Percentiles rank a stretch among this genome's conserved stretches.
These are phyloP conservation scores for Latheticus oryzae DNA, from an alignment of 2,888 invertebrate genomes.

Conservation along the genomic window DNA sequence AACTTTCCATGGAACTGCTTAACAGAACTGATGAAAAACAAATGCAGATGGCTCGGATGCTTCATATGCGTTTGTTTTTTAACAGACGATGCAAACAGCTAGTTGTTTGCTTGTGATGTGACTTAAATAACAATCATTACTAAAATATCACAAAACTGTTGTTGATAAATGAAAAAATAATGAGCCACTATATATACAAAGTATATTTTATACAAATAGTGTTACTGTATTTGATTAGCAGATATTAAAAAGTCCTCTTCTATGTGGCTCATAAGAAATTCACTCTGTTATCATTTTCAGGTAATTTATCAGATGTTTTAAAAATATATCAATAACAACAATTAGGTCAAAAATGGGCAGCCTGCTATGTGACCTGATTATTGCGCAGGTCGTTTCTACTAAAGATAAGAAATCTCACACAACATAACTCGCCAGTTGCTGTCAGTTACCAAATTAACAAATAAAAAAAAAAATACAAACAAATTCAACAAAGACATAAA, in stretches of 20 bases:
- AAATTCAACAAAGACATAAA: constrained; percentile 60
- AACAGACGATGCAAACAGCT: constrained; percentile 59
- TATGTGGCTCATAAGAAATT: constrained; percentile 60
- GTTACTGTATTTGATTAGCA: constrained; percentile 50
- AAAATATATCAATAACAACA: constrained; percentile 66
- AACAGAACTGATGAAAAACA: constrained; percentile 51
- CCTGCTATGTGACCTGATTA: constrained; percentile 57
- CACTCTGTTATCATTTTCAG: constrained; percentile 63
- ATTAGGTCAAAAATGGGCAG: constrained; percentile 63
- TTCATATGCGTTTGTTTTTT: constrained; percentile 51
- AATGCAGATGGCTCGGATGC: constrained; percentile 37
- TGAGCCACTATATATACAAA: constrained; percentile 66
- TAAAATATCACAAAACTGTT: constrained; percentile 71
- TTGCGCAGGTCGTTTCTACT: constrained; percentile 46
- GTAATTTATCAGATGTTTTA: constrained; percentile 62
- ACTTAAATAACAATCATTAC: constrained; percentile 70
- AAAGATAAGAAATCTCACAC: constrained; percentile 54
- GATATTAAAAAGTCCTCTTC: constrained; percentile 55
- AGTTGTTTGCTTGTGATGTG: constrained; percentile 66
- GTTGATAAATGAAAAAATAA: constrained; percentile 69
- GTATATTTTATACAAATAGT: constrained; percentile 55
- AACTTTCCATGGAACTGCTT: constrained; percentile 46
- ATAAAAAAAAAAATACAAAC: constrained; percentile 52
- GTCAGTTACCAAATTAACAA: constrained; percentile 56
- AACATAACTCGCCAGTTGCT: constrained; percentile 51